Percentiles rank a stretch among this genome's conserved stretches.
Evolutionary conservation across 1,140 invertebrate genomes (phyloP).

Genomic region (Bemisia tabaci): DNA sequence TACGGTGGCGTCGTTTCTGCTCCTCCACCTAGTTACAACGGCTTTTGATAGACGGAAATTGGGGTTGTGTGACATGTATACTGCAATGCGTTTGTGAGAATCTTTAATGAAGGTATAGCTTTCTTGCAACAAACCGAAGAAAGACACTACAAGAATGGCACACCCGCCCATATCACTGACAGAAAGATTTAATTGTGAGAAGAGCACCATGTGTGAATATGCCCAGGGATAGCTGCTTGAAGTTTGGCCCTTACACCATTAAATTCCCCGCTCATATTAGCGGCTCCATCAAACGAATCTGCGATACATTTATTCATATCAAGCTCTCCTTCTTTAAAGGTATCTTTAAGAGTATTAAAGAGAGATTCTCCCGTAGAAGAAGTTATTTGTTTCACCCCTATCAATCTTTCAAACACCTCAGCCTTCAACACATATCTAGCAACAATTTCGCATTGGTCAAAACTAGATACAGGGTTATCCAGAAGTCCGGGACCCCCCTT

Average conservation of each 20-base stretch:
- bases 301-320: not conserved
- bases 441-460: constrained; percentile 4
- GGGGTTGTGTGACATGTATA: not conserved
- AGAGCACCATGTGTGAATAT: too few species aligned
- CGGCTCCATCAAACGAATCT: constrained; percentile 1
- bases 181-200: not conserved
- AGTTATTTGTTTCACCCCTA: constrained; percentile 1
- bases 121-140: constrained; percentile 4
- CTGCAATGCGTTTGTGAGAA: constrained; percentile 1
- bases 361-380: not conserved
- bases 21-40: constrained; percentile 1
- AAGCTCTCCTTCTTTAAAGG: not conserved
- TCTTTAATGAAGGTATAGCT: constrained; percentile 2
- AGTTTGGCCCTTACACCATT: too few species aligned
- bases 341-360: constrained; percentile 1
- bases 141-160: not conserved
- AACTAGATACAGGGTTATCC: too few species aligned
- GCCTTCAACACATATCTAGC: constrained; percentile 2
- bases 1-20: constrained; percentile 4
- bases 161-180: not conserved
- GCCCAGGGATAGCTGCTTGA: too few species aligned
- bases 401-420: constrained; percentile 4
- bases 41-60: not conserved
- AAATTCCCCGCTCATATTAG: not conserved
- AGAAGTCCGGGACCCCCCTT: too few species aligned